A percentile compares a stretch with the other conserved stretches of the same genome.
phyloP scores from a whole-genome alignment of 1,140 invertebrate species.

The Euura lappo region DNA sequence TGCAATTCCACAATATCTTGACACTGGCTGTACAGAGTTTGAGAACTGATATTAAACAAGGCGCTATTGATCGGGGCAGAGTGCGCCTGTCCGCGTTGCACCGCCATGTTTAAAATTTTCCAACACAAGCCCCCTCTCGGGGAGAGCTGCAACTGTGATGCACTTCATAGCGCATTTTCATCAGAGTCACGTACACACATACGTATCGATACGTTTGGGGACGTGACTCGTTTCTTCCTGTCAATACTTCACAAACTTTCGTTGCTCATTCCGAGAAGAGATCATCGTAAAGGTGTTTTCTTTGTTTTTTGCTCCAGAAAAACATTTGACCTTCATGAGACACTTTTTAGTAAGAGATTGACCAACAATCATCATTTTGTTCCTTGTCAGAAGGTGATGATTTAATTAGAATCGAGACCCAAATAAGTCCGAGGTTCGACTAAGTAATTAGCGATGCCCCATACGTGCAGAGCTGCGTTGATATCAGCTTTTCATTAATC shows the following conservation, averaged over 20 bases:
- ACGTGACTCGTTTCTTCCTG: too few species aligned
- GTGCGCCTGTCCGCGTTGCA: slow-evolving; percentile 51
- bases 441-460: not conserved
- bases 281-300: too few species aligned
- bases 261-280: too few species aligned
- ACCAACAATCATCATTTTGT: too few species aligned
- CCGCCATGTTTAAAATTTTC: slow-evolving; percentile 61
- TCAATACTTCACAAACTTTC: too few species aligned
- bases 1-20: slow-evolving; percentile 26
- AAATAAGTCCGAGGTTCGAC: not conserved
- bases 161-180: slow-evolving; percentile 30
- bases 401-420: not conserved
- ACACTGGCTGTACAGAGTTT: slow-evolving; percentile 49
- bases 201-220: not conserved
- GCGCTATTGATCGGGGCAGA: slow-evolving; percentile 58
- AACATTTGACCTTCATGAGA: too few species aligned
- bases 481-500: slow-evolving; percentile 28
- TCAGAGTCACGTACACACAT: slow-evolving; percentile 36
- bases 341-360: too few species aligned
- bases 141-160: slow-evolving; percentile 25
- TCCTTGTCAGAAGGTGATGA: not conserved
- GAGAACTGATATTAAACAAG: slow-evolving; percentile 61
- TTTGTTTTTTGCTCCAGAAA: too few species aligned
- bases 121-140: slow-evolving; percentile 33
- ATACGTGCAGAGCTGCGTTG: slow-evolving; percentile 11